These are phyloP conservation scores for Troides aeacus DNA, from an alignment of 2,888 invertebrate genomes.

Conservation along the genomic window DNA sequence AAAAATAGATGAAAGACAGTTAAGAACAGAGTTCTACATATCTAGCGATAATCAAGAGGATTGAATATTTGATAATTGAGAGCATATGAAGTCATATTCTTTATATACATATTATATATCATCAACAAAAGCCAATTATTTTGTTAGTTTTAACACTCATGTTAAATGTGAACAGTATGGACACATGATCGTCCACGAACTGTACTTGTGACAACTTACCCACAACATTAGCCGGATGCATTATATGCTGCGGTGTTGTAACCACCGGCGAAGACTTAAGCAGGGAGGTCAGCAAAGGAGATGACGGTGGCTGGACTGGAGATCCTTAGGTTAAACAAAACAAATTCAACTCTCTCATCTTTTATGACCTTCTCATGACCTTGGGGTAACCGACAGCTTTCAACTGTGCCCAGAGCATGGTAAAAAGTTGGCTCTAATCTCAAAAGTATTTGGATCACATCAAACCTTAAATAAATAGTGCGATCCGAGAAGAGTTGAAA, in stretches of 20 bases:
- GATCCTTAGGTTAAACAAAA: conserved; percentile 34
- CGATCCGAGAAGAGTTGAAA: not conserved
- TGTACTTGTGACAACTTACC: conserved; percentile 45
- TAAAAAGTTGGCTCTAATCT: not conserved
- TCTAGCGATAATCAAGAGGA: too few species aligned
- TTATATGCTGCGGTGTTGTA: conserved; percentile 68
- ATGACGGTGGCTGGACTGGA: conserved; percentile 75
- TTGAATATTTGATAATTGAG: too few species aligned
- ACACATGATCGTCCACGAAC: not conserved
- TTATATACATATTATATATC: too few species aligned
- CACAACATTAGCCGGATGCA: conserved; percentile 66
- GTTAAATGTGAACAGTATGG: not conserved
- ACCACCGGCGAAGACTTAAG: conserved; percentile 82
- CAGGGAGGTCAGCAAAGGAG: conserved; percentile 90
- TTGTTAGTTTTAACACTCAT: not conserved
- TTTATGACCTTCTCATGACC: not conserved
- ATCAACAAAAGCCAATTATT: not conserved
- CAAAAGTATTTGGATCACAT: not conserved
- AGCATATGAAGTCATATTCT: too few species aligned
- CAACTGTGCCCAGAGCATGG: not conserved
- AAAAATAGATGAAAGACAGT: too few species aligned
- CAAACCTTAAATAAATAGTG: not conserved
- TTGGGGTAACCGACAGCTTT: not conserved
- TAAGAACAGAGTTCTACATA: too few species aligned
- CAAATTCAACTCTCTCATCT: conserved; percentile 10